Evolutionary conservation across 2,113 vertebrate genomes (phyloP).

Genomic region (Colius striatus): DNA sequence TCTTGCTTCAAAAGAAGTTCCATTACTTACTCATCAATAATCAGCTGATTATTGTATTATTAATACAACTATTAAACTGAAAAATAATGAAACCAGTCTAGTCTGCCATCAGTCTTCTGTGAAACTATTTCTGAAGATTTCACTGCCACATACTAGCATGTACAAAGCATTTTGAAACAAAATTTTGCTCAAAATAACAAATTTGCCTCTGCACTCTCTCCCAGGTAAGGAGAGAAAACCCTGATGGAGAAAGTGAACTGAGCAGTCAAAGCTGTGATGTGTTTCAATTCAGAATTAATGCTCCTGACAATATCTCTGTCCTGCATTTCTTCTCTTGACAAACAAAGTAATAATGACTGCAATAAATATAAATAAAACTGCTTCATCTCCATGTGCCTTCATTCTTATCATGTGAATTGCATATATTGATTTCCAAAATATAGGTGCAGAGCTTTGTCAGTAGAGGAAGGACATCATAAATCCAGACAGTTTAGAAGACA

Average conservation of each 20-base stretch:
- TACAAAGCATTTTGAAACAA: not conserved
- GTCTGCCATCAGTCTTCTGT: not conserved
- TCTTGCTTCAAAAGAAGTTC: not conserved
- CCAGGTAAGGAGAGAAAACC: not conserved
- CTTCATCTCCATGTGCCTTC: not conserved
- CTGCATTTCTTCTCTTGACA: not conserved
- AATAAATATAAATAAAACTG: not conserved
- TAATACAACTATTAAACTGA: not conserved
- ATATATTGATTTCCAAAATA: slow-evolving; percentile 22
- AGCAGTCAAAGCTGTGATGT: not conserved
- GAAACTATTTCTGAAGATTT: not conserved
- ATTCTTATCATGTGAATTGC: not conserved
- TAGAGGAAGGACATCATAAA: not conserved
- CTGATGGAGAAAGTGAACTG: not conserved
- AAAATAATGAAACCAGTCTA: not conserved
- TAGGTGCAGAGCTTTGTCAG: not conserved
- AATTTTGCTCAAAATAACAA: too few relatives aligned
- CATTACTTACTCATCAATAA: not conserved
- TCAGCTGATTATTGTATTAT: not conserved
- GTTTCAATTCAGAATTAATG: not conserved
- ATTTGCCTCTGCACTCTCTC: not conserved
- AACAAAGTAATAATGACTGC: not conserved
- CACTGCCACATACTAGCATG: not conserved
- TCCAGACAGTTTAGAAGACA: not conserved
- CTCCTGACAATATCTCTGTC: too few relatives aligned